Base-by-base conservation (phyloP, 2,888 invertebrate genomes). In the Epiblema foenella region DNA sequence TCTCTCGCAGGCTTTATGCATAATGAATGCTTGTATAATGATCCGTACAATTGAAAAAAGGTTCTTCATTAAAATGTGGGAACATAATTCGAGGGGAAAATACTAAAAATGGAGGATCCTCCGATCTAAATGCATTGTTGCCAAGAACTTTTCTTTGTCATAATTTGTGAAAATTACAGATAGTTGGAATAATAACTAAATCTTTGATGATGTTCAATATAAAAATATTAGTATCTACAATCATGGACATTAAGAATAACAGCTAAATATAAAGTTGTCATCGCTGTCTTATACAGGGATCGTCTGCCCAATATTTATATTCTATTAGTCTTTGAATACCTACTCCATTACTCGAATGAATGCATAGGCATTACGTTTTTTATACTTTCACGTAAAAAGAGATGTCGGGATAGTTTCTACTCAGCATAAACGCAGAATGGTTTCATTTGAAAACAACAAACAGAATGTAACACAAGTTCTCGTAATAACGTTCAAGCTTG, bases 61-160 rank as follows among this genome's bases (percentile, higher is more conserved):
- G 57, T 76, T 78, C 79, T 80, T 81, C 78, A 82, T 83, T 81
- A 81, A 81, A 82, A 81, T 75, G 65, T 78, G 74, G 75, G 74
- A 64, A 75, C 67, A 73, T 73, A 71, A 72, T 57, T 64, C 70
- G 33, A 39, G 52, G 24, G 54, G 69, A 75, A 75, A 76, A 73
- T 60, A 66, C 60, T 57, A 73, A 78, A 77, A 73, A 75, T 60
- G 64, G 18, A 69, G 46, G 68, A 74, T 68, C 72, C 73, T 78
- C 57, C 64, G 76, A 76, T 68, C 72, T 66, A 76, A 75, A 75
- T 81, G 75, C 75, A 76, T 77, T 75, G 76, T 80, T 78, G 75
- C 74, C 77, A 74, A 75, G 37, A 75, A 77, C 65, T 78, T 74
- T 54, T 57, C 60, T 80, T 79, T 80, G 74, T 77, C 69, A 46